phyloP scores from a whole-genome alignment of 2,888 invertebrate genomes.

The Lamellibrachia columna region DNA sequence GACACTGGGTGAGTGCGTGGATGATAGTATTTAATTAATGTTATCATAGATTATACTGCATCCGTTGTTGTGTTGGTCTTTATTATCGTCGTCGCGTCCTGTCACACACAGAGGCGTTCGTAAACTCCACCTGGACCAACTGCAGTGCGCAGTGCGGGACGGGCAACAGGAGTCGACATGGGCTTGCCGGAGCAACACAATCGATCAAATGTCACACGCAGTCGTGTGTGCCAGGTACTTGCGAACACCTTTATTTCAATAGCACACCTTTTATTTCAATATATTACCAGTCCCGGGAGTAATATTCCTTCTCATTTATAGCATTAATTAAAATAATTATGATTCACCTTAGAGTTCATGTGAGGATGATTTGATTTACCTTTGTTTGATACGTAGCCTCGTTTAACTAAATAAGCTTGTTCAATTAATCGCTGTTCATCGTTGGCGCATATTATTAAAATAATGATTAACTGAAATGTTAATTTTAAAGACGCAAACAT shows the following conservation, averaged over 20 bases:
- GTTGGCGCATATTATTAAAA: not conserved
- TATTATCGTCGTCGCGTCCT: no score
- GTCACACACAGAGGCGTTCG: not conserved
- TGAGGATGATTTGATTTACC: no score
- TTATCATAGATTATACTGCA: not conserved
- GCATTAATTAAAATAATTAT: not conserved
- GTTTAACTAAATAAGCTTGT: no score
- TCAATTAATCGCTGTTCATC: no score
- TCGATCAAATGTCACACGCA: conserved; percentile 4
- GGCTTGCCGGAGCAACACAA: not conserved
- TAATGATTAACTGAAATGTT: no score
- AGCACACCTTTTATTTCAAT: not conserved
- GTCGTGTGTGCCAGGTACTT: not conserved
- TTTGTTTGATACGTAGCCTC: no score
- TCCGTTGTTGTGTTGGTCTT: not conserved
- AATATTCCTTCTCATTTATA: not conserved
- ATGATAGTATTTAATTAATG: no score
- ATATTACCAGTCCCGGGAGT: not conserved
- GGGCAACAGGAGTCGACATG: not conserved
- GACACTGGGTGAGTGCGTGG: no score
- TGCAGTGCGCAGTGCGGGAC: not conserved
- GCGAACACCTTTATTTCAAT: not conserved
- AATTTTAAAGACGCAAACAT: no score
- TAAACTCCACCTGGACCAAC: not conserved
- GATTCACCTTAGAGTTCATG: not conserved